Base-by-base conservation (phyloP, 2,797 vertebrate species). In the Danio jaintianensis region DNA sequence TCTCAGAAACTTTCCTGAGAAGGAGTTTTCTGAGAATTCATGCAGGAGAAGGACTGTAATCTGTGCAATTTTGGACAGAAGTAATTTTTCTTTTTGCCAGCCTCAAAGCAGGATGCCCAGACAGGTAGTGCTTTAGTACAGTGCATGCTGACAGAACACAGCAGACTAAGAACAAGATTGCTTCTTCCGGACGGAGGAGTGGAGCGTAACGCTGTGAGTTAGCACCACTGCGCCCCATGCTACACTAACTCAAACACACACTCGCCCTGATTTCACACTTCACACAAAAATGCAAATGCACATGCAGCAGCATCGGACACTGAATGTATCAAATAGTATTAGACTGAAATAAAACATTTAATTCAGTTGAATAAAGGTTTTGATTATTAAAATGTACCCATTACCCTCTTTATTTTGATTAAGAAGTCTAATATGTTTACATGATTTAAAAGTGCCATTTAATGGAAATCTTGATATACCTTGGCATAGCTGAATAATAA, bases 41-140 rank as follows among this genome's bases (percentile, higher is more conserved):
- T 56, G 58, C 5, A 43, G 75, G 62, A 78, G 70, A 75, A 55
- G 40, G 53, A 71, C 61, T 56, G 83, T 77, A 85, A 86, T 79
- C 61, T 48, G 74, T 71, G 61, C 64, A 79, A 75, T 82, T 86
- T 82, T 67, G 53, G 4, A 62, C 48, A 64, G 58, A 70, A 56
- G 64, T 77, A 73, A 78, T 80, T 84, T 83, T 77, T 66, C 7
- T 59, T 61, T 80, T 29, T n/a, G 18, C 58, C 59, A 13, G 52
- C n/a, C 75, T 64, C 43, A 18, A 69, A 22, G 45, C 52, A 48
- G 63, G 47, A 69, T 11, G 16, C 11, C 22, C 12, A 56, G 47
- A 69, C 68, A 62, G 47, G 38, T n/a, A 68, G 75, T 36, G 59
- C 67, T 58, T 74, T 47, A 43, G 55, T 16, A 43, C 43, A 29